A percentile compares a stretch with the other conserved stretches of the same genome.
phyloP scores from a whole-genome alignment of 1,140 invertebrate species.

The Holcopasites calliopsidis region DNA sequence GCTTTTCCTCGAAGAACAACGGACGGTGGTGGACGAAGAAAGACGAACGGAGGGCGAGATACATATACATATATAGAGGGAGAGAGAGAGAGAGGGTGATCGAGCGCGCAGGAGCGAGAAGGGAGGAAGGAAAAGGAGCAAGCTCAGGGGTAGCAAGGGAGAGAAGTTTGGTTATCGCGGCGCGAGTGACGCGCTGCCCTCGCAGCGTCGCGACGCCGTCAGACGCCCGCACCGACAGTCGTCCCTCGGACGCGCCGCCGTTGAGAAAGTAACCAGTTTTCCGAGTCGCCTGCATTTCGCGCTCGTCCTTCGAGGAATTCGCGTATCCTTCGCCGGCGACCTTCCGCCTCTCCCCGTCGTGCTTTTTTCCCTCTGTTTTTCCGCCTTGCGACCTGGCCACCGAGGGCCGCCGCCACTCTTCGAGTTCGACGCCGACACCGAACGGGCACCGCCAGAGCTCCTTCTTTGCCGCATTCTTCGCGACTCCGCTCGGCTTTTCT shows the following conservation, averaged over 20 bases:
- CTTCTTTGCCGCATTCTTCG: slow-evolving; percentile 20
- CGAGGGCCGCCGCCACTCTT: neutral
- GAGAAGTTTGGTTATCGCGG: slow-evolving; percentile 49
- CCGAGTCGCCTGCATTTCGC: slow-evolving; percentile 32
- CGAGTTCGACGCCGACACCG: neutral
- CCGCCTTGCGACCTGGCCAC: neutral
- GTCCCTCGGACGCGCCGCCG: slow-evolving; percentile 64
- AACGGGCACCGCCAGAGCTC: neutral
- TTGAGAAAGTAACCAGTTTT: slow-evolving; percentile 38
- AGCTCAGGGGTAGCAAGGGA: slow-evolving; percentile 36
- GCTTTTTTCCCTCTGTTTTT: slow-evolving; percentile 8
- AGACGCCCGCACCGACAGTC: slow-evolving; percentile 67
- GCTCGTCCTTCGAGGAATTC: slow-evolving; percentile 43
- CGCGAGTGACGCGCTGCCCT: slow-evolving; percentile 58
- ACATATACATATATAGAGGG: no score
- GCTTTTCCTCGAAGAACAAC: slow-evolving; percentile 17
- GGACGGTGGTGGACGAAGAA: neutral
- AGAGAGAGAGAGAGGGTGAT: neutral
- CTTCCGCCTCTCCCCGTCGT: neutral
- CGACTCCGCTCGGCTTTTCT: slow-evolving; percentile 5
- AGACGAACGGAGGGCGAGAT: neutral
- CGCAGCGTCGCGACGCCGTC: slow-evolving; percentile 59
- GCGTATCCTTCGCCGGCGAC: neutral
- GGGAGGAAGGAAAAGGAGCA: slow-evolving; percentile 10
- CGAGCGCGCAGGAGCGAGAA: slow-evolving; percentile 7